Evolutionary conservation across 2,113 vertebrate species (phyloP).

Genomic region (Podilymbus podiceps): DNA sequence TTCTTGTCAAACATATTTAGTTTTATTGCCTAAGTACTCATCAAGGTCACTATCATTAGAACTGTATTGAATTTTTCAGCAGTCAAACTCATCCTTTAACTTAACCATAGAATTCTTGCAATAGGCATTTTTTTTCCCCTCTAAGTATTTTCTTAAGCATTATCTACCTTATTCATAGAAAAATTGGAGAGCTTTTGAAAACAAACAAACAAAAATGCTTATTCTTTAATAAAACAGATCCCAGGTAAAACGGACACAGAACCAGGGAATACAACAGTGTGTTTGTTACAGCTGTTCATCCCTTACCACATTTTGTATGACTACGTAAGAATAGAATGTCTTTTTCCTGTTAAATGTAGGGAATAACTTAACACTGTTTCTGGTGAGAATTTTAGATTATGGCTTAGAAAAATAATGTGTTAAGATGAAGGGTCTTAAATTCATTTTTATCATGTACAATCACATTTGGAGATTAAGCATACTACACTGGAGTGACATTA

Average conservation of each 20-base stretch:
- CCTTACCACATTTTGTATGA: background rate
- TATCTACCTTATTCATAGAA: background rate
- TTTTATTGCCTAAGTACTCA: background rate
- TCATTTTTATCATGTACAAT: background rate
- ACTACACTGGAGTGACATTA: background rate
- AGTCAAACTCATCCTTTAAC: background rate
- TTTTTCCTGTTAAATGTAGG: background rate
- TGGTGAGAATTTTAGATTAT: background rate
- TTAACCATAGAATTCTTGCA: background rate
- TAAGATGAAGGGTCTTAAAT: background rate
- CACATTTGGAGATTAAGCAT: background rate
- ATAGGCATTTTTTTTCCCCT: background rate
- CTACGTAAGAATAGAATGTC: accelerated
- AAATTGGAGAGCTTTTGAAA: background rate
- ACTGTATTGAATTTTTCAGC: background rate
- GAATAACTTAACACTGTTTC: background rate
- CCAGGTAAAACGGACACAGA: background rate
- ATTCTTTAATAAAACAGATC: background rate
- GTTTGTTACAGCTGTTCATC: accelerated
- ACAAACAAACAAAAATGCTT: no score
- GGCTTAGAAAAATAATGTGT: background rate
- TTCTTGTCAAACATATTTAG: background rate
- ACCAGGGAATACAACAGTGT: background rate
- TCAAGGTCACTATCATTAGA: background rate
- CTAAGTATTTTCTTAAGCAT: background rate